Percentiles rank a stretch among this genome's conserved stretches.
Evolutionary conservation across 2,113 vertebrate species (phyloP).

Genomic region (Cebus imitator): DNA sequence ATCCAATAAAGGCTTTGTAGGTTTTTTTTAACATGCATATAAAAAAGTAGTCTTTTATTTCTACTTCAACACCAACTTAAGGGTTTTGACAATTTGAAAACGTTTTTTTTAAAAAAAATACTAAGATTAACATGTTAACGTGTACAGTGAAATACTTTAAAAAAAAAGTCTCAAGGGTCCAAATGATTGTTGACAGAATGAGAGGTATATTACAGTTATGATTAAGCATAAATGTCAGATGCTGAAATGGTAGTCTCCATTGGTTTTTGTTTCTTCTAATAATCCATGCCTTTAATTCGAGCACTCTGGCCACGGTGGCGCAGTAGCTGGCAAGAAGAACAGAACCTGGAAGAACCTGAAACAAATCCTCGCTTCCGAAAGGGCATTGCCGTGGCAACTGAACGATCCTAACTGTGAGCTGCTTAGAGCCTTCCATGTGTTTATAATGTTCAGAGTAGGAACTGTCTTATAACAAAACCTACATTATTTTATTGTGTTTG

Average conservation of each 20-base stretch:
- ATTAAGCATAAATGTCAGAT: slow-evolving; percentile 49
- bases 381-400: slow-evolving; percentile 95
- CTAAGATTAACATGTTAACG: slow-evolving; percentile 57
- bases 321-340: slow-evolving; percentile 98
- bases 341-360: slow-evolving; percentile 99
- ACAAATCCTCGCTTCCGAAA: slow-evolving; percentile 96
- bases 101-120: slow-evolving; percentile 3
- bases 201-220: not conserved
- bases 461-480: slow-evolving; percentile 71
- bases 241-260: slow-evolving; percentile 47
- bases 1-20: slow-evolving; percentile 60
- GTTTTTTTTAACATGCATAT: slow-evolving; percentile 62
- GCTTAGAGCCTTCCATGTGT: slow-evolving; percentile 79
- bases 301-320: slow-evolving; percentile 98
- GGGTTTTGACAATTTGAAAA: slow-evolving; percentile 64
- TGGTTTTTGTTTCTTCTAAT: slow-evolving; percentile 66
- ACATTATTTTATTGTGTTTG: slow-evolving; percentile 1
- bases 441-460: slow-evolving; percentile 78
- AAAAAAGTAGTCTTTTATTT: slow-evolving; percentile 75
- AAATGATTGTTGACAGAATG: slow-evolving; percentile 61
- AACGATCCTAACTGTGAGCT: slow-evolving; percentile 96
- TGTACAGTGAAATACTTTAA: slow-evolving; percentile 38
- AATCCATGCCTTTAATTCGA: slow-evolving; percentile 77
- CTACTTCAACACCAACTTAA: slow-evolving; percentile 45
- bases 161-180: slow-evolving; percentile 63